Conservation (phyloP, 2,113 vertebrate species). For the Cyprinus carpio region DNA sequence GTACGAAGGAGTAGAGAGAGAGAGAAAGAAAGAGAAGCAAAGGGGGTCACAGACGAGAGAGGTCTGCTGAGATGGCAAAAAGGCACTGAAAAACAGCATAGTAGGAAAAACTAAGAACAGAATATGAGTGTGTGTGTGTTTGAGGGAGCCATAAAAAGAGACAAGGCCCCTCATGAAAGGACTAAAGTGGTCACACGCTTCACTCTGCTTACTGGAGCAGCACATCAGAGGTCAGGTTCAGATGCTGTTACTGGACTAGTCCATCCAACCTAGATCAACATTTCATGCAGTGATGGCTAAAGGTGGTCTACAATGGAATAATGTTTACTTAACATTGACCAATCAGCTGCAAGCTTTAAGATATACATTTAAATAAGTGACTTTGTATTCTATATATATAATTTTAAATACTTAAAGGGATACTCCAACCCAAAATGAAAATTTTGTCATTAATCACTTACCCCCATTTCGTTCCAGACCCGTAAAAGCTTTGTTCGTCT, state of each 20-base stretch:
- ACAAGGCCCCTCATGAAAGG: slow-evolving; percentile 26
- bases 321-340: not conserved
- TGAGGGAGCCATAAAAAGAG: slow-evolving; percentile 7
- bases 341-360: not conserved
- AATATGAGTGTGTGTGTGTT: slow-evolving; percentile 1
- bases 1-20: not conserved
- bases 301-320: not conserved
- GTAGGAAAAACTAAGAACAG: slow-evolving; percentile 1
- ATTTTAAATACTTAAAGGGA: too few relatives aligned
- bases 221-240: slow-evolving; percentile 10
- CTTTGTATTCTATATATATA: not conserved
- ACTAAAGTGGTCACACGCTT: slow-evolving; percentile 28
- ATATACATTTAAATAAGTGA: not conserved
- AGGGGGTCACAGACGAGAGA: not conserved
- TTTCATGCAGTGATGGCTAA: not conserved
- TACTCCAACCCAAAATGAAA: too few relatives aligned
- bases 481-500: too few relatives aligned
- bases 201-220: slow-evolving; percentile 30
- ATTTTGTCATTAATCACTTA: too few relatives aligned
- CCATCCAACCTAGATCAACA: not conserved
- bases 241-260: slow-evolving; percentile 7
- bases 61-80: slow-evolving; percentile 57
- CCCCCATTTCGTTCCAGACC: too few relatives aligned
- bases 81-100: slow-evolving; percentile 48
- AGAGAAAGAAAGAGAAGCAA: not conserved